Conservation (phyloP, 1,140 invertebrate species). For the Doryteuthis pealeii region DNA sequence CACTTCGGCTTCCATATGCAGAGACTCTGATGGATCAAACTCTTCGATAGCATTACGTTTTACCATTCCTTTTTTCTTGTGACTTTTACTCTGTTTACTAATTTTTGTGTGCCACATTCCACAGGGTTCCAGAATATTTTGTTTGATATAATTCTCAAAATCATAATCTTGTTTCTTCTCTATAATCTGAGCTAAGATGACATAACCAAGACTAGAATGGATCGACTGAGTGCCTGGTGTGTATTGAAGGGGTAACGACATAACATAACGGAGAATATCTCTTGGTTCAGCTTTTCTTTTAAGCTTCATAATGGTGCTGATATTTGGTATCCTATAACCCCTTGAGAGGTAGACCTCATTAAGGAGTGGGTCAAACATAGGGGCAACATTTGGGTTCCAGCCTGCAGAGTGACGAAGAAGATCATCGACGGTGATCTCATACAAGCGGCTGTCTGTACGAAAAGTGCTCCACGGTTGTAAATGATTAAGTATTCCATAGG, state of each 20-base stretch:
- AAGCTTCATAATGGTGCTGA: slow-evolving; percentile 37
- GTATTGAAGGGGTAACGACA: slow-evolving; percentile 40
- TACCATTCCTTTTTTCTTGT: not conserved
- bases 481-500: slow-evolving; percentile 33
- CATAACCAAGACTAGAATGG: slow-evolving; percentile 57
- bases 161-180: slow-evolving; percentile 38
- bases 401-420: slow-evolving; percentile 51
- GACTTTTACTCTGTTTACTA: not conserved
- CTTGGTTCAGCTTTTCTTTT: slow-evolving; percentile 20
- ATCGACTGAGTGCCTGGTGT: slow-evolving; percentile 46
- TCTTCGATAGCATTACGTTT: not conserved
- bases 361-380: slow-evolving; percentile 45
- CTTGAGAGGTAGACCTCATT: slow-evolving; percentile 37
- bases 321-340: slow-evolving; percentile 39
- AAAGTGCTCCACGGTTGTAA: slow-evolving; percentile 30
- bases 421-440: slow-evolving; percentile 51
- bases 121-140: slow-evolving; percentile 46
- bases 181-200: slow-evolving; percentile 55
- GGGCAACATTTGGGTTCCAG: slow-evolving; percentile 42
- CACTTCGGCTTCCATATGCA: slow-evolving; percentile 27
- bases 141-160: slow-evolving; percentile 52
- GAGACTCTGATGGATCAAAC: not conserved
- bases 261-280: slow-evolving; percentile 45
- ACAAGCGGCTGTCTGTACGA: slow-evolving; percentile 34
- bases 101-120: slow-evolving; percentile 55